These are phyloP conservation scores for Phyllotis vaccarum DNA, from an alignment of 2,797 vertebrate species.

Conservation along the genomic window DNA sequence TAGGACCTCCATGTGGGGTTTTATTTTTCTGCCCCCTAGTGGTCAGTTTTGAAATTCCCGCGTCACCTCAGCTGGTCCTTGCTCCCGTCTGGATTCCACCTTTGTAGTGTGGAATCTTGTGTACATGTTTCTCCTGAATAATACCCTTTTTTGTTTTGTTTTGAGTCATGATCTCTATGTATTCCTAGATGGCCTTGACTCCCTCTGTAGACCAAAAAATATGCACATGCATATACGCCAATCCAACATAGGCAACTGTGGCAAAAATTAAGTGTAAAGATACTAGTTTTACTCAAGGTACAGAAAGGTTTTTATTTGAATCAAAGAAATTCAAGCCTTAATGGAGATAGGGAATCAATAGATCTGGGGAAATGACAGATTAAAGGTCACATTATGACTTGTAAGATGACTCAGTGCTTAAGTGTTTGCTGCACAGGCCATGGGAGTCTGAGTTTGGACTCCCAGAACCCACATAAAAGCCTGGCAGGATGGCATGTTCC, in stretches of 20 bases:
- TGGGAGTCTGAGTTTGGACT: not conserved
- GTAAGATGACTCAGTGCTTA: not conserved
- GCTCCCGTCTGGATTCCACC: not conserved
- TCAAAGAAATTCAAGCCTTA: not conserved
- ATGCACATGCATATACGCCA: not conserved
- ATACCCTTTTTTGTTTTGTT: not conserved
- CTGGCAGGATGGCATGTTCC: not conserved
- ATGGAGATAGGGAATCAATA: not conserved
- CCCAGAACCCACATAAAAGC: not conserved
- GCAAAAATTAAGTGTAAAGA: not conserved
- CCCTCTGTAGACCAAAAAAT: not conserved
- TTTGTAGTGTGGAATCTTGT: not conserved
- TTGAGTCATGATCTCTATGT: not conserved
- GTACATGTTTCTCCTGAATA: not conserved
- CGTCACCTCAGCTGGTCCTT: not conserved
- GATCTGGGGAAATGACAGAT: not conserved
- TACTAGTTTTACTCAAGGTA: not conserved
- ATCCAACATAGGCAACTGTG: not conserved
- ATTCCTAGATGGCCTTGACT: not conserved
- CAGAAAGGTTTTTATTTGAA: not conserved
- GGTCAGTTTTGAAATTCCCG: not conserved
- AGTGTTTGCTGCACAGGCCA: not conserved
- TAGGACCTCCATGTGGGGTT: not conserved
- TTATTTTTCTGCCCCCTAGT: constrained; percentile 14
- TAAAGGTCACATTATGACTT: not conserved